Evolutionary conservation across 1,140 invertebrate genomes (phyloP), one percentile per base, ranked within the genome.

Genomic region (Cepaea nemoralis): DNA sequence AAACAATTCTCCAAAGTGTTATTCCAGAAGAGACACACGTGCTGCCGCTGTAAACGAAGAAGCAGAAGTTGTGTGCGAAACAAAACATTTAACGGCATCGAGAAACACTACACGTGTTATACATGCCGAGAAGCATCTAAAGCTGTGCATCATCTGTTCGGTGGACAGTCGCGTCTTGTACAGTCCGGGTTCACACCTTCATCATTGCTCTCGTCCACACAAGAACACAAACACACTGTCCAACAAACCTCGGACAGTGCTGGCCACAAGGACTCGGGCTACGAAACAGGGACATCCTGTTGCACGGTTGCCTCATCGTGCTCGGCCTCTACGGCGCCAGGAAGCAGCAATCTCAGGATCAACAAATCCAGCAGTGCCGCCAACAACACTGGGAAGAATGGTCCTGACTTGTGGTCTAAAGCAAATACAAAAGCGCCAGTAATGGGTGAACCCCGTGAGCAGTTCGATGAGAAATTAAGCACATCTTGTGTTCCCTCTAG

Each of bases 271-370:
- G 78, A 80, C 69, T 80, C 78, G 16, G 78, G 78, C 1, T 80
- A 80, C 37, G 78, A 80, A 35, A 80, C 78, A n/a, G 78, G 14
- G 12, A 73, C 78, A 0, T 80, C 78, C 1, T 80, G 78, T 69
- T 80, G 67, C 22, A 80, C 78, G 0, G 67, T 80, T 35, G 55
- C 78, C 35, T 80, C 78, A 24, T 40, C 40, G 22, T 16, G 12
- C 35, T 80, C 78, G n/a, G 35, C 42, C 1, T 80, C 59, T 35
- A 79, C 33, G 12, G 22, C 63, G 1, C 48, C 77, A 19, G 48
- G 16, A 27, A 63, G 16, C 59, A 55, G 14, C 3, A 45, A 45
- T 45, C 42, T 10, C 8, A 45, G 42, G 8, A n/a, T 55, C 5
- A 63, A 63, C 27, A 27, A 63, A 63, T 6, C n/a, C n/a, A n/a